These are phyloP conservation scores for Brachylomia viminalis DNA, from an alignment of 2,888 invertebrate genomes.

Conservation along the genomic window DNA sequence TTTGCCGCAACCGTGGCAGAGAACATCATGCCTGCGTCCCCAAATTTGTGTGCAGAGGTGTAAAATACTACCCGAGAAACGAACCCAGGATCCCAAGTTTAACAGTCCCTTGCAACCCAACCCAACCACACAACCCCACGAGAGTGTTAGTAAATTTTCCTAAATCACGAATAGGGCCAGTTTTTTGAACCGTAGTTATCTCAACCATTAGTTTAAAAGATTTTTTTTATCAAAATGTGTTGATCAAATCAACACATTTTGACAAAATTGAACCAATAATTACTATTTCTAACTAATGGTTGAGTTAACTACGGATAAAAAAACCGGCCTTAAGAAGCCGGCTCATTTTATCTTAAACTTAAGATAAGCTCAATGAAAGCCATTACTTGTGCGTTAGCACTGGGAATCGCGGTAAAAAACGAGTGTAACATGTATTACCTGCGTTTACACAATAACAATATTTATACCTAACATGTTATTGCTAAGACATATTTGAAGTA, in stretches of 20 bases:
- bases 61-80: not conserved
- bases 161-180: not conserved
- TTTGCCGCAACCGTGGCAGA: no score
- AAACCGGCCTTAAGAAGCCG: no score
- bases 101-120: not conserved
- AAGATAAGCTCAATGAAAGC: not conserved
- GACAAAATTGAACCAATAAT: no score
- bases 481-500: not conserved
- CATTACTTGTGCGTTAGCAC: not conserved
- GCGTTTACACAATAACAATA: not conserved
- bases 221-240: no score
- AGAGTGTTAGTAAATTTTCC: not conserved
- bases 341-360: not conserved
- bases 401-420: not conserved
- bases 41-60: not conserved
- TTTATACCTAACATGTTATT: not conserved
- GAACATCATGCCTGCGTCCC: not conserved
- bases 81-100: not conserved
- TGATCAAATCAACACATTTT: no score
- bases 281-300: no score
- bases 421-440: not conserved
- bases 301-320: no score
- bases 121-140: no score
- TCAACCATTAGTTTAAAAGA: no score
- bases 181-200: no score